These are phyloP conservation scores for Aphelinus certus DNA, from an alignment of 1,140 invertebrate species.

Conservation along the genomic window DNA sequence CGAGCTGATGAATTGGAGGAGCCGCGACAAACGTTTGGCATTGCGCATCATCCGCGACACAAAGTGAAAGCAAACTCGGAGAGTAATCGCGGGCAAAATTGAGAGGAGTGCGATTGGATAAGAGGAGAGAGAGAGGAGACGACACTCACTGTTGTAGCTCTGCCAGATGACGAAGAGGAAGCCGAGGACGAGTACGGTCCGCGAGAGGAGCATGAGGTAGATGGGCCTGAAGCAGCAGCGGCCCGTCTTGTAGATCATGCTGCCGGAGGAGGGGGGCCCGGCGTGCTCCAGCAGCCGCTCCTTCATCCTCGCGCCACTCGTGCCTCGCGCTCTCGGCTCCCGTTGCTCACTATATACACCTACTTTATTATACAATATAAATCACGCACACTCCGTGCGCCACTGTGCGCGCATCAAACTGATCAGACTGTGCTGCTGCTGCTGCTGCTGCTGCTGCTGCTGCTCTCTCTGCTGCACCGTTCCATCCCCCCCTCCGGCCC, in stretches of 20 bases:
- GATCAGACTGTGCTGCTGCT: not conserved
- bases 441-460: not conserved
- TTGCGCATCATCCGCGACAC: too few species aligned
- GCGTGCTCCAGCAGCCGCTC: not conserved
- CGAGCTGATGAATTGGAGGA: too few species aligned
- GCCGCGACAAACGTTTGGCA: too few species aligned
- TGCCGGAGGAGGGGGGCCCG: slow-evolving; percentile 7
- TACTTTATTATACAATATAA: too few species aligned
- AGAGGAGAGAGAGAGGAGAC: too few species aligned
- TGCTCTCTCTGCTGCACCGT: too few species aligned
- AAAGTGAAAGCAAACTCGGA: too few species aligned
- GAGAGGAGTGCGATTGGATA: too few species aligned
- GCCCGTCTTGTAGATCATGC: slow-evolving; percentile 31
- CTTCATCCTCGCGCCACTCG: not conserved
- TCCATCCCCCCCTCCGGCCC: too few species aligned
- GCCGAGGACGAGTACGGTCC: slow-evolving; percentile 35
- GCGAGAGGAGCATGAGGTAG: slow-evolving; percentile 31
- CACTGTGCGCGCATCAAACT: too few species aligned
- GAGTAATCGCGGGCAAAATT: too few species aligned
- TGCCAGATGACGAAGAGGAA: slow-evolving; percentile 40
- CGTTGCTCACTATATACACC: not conserved
- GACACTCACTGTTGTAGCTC: slow-evolving; percentile 36
- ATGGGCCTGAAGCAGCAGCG: slow-evolving; percentile 29
- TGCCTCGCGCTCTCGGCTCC: not conserved
- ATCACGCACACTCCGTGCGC: too few species aligned